Evolutionary conservation across 2,113 vertebrate genomes (phyloP).

Genomic region (Nansenia antarctica): DNA sequence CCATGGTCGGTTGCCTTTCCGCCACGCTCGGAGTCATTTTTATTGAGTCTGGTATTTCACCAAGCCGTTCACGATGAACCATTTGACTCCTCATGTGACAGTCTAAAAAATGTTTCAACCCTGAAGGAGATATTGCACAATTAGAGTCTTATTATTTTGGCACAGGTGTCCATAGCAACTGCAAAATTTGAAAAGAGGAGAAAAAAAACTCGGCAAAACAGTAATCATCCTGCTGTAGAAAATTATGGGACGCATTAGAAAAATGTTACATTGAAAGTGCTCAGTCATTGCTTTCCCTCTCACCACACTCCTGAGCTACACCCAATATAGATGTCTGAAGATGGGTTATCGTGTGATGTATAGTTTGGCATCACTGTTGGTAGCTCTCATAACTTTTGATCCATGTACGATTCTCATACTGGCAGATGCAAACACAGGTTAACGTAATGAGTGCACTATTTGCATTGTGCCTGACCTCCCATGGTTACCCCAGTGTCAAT

Average conservation of each 20-base stretch:
- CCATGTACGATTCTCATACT: conserved; percentile 66
- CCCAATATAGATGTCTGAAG: background rate
- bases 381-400: conserved; percentile 62
- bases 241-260: conserved; percentile 9
- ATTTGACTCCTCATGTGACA: conserved; percentile 75
- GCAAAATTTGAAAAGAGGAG: conserved; percentile 20
- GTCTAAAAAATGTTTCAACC: conserved; percentile 65
- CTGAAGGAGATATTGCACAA: conserved; percentile 72
- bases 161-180: conserved; percentile 71
- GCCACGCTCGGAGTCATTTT: conserved; percentile 24
- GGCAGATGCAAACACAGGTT: conserved; percentile 59
- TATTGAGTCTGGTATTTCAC: conserved; percentile 23
- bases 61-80: conserved; percentile 41
- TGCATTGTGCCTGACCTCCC: conserved; percentile 36
- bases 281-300: conserved; percentile 18
- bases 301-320: conserved; percentile 12
- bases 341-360: conserved; percentile 50
- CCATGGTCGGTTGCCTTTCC: conserved; percentile 19
- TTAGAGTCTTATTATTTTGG: conserved; percentile 69
- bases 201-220: background rate
- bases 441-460: conserved; percentile 46
- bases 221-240: background rate
- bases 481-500: conserved; percentile 15
- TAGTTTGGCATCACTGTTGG: conserved; percentile 54
- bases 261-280: conserved; percentile 4